These are phyloP conservation scores for Esox niger DNA, from an alignment of 2,113 vertebrate genomes.

Conservation along the genomic window DNA sequence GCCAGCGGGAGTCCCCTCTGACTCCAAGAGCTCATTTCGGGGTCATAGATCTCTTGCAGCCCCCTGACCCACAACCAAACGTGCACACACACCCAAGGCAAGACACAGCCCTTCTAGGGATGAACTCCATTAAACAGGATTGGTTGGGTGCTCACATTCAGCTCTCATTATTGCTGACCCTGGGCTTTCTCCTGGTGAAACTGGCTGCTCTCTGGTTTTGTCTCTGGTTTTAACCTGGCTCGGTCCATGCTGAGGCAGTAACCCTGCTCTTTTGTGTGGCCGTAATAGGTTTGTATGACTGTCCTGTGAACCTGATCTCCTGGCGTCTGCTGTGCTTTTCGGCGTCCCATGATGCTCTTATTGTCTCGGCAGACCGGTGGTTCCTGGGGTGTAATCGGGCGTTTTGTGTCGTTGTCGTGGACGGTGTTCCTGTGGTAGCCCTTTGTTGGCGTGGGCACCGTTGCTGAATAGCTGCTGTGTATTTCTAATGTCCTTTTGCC, in stretches of 20 bases:
- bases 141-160: constrained; percentile 84
- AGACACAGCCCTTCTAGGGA: constrained; percentile 72
- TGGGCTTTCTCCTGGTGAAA: constrained; percentile 60
- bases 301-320: constrained; percentile 61
- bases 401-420: constrained; percentile 16
- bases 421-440: too few species aligned
- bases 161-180: constrained; percentile 81
- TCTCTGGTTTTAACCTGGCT: constrained; percentile 48
- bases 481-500: constrained; percentile 1
- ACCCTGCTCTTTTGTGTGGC: constrained; percentile 77
- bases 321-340: constrained; percentile 50
- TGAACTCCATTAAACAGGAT: constrained; percentile 94
- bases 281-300: constrained; percentile 63
- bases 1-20: constrained; percentile 78
- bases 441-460: too few species aligned
- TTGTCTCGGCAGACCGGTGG: background rate
- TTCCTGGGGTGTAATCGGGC: constrained; percentile 55
- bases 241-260: constrained; percentile 72
- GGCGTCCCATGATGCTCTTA: constrained; percentile 25
- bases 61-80: constrained; percentile 81
- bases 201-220: constrained; percentile 63
- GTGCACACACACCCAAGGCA: constrained; percentile 56
- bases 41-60: constrained; percentile 90
- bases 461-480: constrained; percentile 24
- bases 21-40: constrained; percentile 83